Base-by-base conservation (phyloP, 2,797 vertebrate species). In the Nasua narica region DNA sequence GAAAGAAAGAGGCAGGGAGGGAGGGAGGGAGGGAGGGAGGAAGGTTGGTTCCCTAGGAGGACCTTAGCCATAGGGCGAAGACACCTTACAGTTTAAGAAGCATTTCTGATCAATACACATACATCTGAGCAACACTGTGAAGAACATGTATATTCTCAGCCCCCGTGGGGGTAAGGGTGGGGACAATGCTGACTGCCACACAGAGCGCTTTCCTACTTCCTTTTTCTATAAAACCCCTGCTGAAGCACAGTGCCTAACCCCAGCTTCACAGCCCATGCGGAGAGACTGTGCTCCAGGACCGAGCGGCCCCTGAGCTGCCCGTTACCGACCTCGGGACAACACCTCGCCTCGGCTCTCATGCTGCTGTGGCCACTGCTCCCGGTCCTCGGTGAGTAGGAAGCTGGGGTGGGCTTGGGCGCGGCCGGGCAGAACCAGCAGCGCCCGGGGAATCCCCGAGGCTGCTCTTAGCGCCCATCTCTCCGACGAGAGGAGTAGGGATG, bases 311-410 rank as follows among this genome's bases (percentile, higher is more conserved):
- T 27, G 50, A 40, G 86, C 48, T 54, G 25, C 40, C 13, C 9
- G 56, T 52, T 35, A 43, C 60, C n/a, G 23, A 21, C 21, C 4
- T 18, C 23, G 19, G 58, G 27, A 56, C 52, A 72, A 7, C 29
- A 29, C 56, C 77, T 67, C 7, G 10, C 16, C 37, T 60, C 21
- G 16, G 46, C 3, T 27, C 10, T 93, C 87, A 93, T 78, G 83
- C 19, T 94, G 60, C 78, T 82, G 52, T 93, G 90, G 40, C 3
- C 35, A 21, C 79, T 97, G 48, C 54, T 97, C n/a, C 87, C 88
- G 77, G 72, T 86, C 4, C 35, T 95, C 15, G 82, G 93, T 96
- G 58, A 16, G 85, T 81, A 87, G 62, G 56, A 56, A 29, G 32
- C 81, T 70, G 37, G 58, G 60, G 32, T 14, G 79, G n/a, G 52